Base-by-base conservation (phyloP, 2,113 vertebrate species). In the Spea bombifrons region DNA sequence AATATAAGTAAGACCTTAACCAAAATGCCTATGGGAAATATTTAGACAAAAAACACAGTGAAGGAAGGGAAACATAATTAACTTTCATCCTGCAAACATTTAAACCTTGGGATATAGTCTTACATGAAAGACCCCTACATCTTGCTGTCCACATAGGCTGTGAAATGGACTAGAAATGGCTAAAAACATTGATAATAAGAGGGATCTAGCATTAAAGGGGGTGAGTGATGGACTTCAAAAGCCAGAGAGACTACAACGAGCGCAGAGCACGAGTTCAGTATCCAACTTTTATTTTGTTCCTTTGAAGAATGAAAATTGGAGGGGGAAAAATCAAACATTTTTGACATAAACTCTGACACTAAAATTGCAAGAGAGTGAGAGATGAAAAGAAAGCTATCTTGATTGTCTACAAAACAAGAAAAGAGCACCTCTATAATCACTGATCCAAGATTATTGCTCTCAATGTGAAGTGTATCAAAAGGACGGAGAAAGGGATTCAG, bases 221-320 rank as follows among this genome's bases (percentile, higher is more conserved):
- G 89, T 86, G 86, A 88, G 85, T 84, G 88, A 84, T 85, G 82
- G 83, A 96, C 96, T 96, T 98, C 94, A 98, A 98, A 98, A 92
- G 90, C 88, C 69, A 81, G 83, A 83, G 86, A 80, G 85, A 84
- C 80, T 87, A 86, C 86, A 86, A 82, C 81, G 78, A 85, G 83
- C 86, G 85, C 75, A 78, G 84, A 88, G 85, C 86, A 84, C 81
- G 88, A 86, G 88, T 89, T 88, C 77, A 73, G 84, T 81, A 88
- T 90, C 86, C 77, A 89, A 94, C 91, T 93, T 93, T 93, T 93
- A 94, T 95, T 95, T 94, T 95, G 89, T 94, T 89, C 83, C 95
- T 99, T 98, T 98, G 97, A 99, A 97, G 94, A 93, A 82, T 91
- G 89, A 91, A 95, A 95, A 96, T 94, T 94, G 94, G 90, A 84